These are phyloP conservation scores for Amblyopsis hoosieri DNA, from an alignment of 2,797 vertebrate genomes.

Conservation along the genomic window DNA sequence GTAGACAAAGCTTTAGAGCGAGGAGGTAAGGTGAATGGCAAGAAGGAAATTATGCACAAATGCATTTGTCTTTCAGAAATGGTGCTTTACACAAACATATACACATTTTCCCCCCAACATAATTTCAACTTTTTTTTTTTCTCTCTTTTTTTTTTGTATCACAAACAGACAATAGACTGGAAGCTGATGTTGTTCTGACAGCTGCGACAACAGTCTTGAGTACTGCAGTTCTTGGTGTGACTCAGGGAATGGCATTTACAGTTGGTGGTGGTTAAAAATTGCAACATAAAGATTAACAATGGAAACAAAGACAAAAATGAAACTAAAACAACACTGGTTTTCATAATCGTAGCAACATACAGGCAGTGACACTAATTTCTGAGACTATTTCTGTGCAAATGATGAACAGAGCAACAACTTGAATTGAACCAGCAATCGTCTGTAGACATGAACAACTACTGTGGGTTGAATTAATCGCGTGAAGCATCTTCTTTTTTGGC, in stretches of 20 bases:
- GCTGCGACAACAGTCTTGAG: constrained; percentile 93
- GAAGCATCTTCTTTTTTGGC: constrained; percentile 97
- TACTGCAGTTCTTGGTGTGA: constrained; percentile 86
- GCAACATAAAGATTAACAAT: constrained; percentile 62
- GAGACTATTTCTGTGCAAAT: constrained; percentile 99
- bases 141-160: constrained; percentile 63
- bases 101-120: neutral
- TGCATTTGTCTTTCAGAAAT: constrained; percentile 84
- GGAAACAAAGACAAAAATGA: constrained; percentile 50
- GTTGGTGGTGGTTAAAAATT: constrained; percentile 93
- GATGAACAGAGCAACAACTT: constrained; percentile 98
- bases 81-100: constrained; percentile 89
- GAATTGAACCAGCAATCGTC: constrained; percentile 99
- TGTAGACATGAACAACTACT: constrained; percentile 97
- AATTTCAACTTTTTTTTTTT: constrained; percentile 46
- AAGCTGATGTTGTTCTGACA: constrained; percentile 83
- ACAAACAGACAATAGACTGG: constrained; percentile 92
- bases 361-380: constrained; percentile 98
- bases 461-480: constrained; percentile 98
- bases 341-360: constrained; percentile 95
- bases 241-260: constrained; percentile 97
- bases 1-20: constrained; percentile 99
- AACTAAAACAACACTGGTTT: constrained; percentile 74
- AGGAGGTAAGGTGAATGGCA: constrained; percentile 98
- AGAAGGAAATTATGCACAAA: constrained; percentile 93